Percentiles rank a stretch among this genome's conserved stretches.
phyloP scores from a whole-genome alignment of 2,113 vertebrate genomes.

The Zosterops lateralis region DNA sequence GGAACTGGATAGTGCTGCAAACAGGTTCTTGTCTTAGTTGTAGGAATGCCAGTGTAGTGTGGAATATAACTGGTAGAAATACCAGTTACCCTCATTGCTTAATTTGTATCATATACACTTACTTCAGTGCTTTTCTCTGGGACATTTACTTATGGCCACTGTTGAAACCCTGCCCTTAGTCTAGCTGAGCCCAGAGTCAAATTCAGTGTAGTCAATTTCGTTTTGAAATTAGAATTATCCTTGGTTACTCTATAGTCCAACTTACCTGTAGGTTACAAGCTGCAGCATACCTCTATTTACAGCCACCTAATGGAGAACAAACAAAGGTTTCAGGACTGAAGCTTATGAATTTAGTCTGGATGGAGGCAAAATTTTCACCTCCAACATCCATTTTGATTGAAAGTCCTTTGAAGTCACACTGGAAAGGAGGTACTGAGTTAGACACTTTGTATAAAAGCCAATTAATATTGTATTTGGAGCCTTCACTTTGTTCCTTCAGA shows the following conservation, averaged over 20 bases:
- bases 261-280: neutral
- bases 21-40: neutral
- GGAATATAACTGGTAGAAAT: neutral
- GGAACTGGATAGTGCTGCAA: neutral
- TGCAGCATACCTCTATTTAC: neutral
- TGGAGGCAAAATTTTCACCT: neutral
- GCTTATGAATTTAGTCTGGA: neutral
- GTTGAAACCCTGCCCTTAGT: rapidly evolving
- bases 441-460: neutral
- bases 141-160: rapidly evolving
- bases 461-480: neutral
- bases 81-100: neutral
- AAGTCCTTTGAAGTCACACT: neutral
- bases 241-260: neutral
- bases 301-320: rapidly evolving
- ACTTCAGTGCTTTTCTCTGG: neutral
- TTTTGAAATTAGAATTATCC: neutral
- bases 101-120: neutral
- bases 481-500: neutral
- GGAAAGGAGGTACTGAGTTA: neutral
- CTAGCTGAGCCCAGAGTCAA: neutral
- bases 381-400: neutral
- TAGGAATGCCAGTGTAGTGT: rapidly evolving
- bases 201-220: neutral
- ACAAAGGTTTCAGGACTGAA: neutral